Evolutionary conservation across 2,113 vertebrate species (phyloP).

Genomic region (Brachyhypopomus occidentalis): DNA sequence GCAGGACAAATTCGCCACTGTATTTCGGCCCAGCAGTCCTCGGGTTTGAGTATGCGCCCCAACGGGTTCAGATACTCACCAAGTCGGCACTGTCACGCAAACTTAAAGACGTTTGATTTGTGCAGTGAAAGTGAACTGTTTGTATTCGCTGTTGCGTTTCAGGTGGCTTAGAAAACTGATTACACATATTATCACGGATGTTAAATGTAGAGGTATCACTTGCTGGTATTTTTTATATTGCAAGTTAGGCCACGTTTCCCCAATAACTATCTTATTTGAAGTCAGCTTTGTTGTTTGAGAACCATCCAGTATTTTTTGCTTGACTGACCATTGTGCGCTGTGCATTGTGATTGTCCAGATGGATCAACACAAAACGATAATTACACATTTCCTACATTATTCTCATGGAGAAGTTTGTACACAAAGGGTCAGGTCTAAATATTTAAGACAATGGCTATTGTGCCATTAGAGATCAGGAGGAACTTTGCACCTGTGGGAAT

Average conservation of each 20-base stretch:
- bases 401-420: slow-evolving; percentile 65
- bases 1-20: slow-evolving; percentile 43
- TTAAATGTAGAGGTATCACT: not conserved
- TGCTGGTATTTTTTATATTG: not conserved
- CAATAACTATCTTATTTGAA: not conserved
- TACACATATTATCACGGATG: not conserved
- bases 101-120: not conserved
- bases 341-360: slow-evolving; percentile 70
- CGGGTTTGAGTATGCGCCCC: slow-evolving; percentile 61
- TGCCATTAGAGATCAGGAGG: slow-evolving; percentile 54
- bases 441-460: slow-evolving; percentile 77
- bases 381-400: slow-evolving; percentile 68
- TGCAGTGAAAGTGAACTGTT: not conserved
- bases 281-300: not conserved
- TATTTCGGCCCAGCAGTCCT: slow-evolving; percentile 56
- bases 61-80: slow-evolving; percentile 54
- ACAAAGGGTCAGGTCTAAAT: slow-evolving; percentile 63
- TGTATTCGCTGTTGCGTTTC: not conserved
- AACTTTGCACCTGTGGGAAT: slow-evolving; percentile 65
- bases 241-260: slow-evolving; percentile 9
- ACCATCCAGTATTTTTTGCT: slow-evolving; percentile 51
- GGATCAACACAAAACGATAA: slow-evolving; percentile 58
- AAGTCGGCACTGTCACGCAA: not conserved
- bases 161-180: not conserved
- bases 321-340: slow-evolving; percentile 49